These are phyloP conservation scores for Coccyzus lansbergi DNA, from an alignment of 2,797 vertebrate genomes.

Conservation along the genomic window DNA sequence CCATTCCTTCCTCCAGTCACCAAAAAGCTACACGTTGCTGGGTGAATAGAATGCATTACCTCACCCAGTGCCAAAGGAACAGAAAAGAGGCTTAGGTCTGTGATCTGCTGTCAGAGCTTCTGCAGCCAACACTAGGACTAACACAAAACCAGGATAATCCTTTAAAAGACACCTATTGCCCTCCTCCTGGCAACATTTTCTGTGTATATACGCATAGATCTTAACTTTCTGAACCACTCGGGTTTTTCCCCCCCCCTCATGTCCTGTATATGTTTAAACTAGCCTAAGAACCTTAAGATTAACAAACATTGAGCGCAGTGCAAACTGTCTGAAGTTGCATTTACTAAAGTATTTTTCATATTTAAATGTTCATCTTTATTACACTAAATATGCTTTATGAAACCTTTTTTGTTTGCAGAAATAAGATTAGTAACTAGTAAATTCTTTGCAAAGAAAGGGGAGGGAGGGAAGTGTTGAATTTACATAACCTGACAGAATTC, in stretches of 20 bases:
- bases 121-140: background rate
- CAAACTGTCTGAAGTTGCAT: background rate
- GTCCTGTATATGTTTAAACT: background rate
- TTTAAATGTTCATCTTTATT: background rate
- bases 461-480: background rate
- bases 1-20: background rate
- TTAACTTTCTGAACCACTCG: background rate
- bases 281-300: background rate
- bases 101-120: background rate
- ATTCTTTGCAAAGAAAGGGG: background rate
- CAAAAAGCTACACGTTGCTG: background rate
- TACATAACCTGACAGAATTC: background rate
- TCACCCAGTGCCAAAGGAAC: background rate
- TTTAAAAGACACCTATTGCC: background rate
- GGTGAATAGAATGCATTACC: conserved; percentile 26
- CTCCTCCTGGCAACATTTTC: background rate
- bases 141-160: rapidly evolving
- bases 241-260: rapidly evolving
- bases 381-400: background rate
- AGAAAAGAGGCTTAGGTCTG: background rate
- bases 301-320: background rate
- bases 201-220: background rate
- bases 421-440: background rate
- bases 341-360: background rate
- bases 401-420: background rate